Percentiles rank a stretch among this genome's conserved stretches.
These are phyloP conservation scores for Dicrostonyx torquatus DNA, from an alignment of 2,797 vertebrate species.

Conservation along the genomic window DNA sequence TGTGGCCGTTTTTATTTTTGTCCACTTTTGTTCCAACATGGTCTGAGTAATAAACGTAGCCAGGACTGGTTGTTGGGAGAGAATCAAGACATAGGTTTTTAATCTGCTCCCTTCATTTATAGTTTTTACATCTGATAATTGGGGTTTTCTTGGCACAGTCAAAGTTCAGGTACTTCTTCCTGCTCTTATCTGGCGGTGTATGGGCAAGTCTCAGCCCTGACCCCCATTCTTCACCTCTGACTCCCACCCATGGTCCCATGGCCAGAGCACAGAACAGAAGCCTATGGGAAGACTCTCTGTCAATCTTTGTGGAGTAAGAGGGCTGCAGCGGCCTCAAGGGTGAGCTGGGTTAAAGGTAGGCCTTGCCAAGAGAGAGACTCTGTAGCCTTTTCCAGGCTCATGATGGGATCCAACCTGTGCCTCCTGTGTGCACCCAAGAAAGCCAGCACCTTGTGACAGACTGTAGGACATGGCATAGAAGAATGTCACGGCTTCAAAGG, in stretches of 20 bases:
- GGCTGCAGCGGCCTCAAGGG: not conserved
- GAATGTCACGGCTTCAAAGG: not conserved
- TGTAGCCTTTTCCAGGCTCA: not conserved
- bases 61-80: slow-evolving; percentile 42
- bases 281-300: not conserved
- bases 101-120: not conserved
- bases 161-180: not conserved
- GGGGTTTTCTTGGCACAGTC: not conserved
- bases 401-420: no score
- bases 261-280: not conserved
- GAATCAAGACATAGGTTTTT: not conserved
- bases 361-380: not conserved
- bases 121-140: slow-evolving; percentile 20
- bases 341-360: not conserved
- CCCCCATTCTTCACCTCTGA: no score
- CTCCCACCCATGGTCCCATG: not conserved
- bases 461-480: not conserved
- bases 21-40: slow-evolving; percentile 44
- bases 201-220: not conserved
- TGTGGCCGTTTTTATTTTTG: slow-evolving; percentile 63
- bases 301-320: no score
- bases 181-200: not conserved
- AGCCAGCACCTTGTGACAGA: not conserved
- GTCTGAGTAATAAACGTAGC: slow-evolving; percentile 58
- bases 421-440: not conserved